Percentiles rank a stretch among this genome's conserved stretches.
phyloP scores from a whole-genome alignment of 2,797 vertebrate genomes.

The Pogonophryne albipinna region DNA sequence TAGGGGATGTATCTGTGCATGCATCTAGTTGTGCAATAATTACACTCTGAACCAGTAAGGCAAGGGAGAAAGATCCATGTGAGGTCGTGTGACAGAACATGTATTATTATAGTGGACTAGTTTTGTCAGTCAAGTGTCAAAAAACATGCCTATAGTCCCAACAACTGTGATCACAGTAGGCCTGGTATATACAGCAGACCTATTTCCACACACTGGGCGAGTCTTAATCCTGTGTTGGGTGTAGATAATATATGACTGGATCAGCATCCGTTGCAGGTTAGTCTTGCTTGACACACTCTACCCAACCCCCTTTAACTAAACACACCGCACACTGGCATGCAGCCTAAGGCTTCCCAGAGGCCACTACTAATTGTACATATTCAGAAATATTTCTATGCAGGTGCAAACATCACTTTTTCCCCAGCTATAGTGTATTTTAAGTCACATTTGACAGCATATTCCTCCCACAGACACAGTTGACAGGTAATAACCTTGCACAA shows the following conservation, averaged over 20 bases:
- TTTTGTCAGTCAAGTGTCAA: conserved; percentile 1
- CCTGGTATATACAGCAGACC: conserved; percentile 25
- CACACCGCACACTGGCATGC: conserved; percentile 27
- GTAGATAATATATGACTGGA: conserved; percentile 29
- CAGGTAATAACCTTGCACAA: conserved; percentile 39
- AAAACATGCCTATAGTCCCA: not conserved
- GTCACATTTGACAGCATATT: not conserved
- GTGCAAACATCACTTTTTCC: not conserved
- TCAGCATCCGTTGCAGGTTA: conserved; percentile 49
- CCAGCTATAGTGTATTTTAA: not conserved
- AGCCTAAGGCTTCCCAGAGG: not conserved
- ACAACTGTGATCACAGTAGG: conserved; percentile 6
- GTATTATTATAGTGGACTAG: not conserved
- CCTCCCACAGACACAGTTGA: conserved; percentile 14
- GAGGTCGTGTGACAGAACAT: not conserved
- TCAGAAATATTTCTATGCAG: conserved; percentile 10
- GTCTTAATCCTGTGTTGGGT: conserved; percentile 35
- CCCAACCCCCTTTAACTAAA: conserved; percentile 11
- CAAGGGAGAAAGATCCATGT: not conserved
- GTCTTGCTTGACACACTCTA: conserved; percentile 38
- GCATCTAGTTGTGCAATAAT: not conserved
- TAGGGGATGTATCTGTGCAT: not conserved
- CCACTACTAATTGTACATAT: conserved; percentile 17
- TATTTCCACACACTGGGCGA: conserved; percentile 24
- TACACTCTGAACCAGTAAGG: conserved; percentile 7